Percentiles rank a stretch among this genome's conserved stretches.
phyloP scores from a whole-genome alignment of 1,140 invertebrate genomes.

The Tachypleus tridentatus region DNA sequence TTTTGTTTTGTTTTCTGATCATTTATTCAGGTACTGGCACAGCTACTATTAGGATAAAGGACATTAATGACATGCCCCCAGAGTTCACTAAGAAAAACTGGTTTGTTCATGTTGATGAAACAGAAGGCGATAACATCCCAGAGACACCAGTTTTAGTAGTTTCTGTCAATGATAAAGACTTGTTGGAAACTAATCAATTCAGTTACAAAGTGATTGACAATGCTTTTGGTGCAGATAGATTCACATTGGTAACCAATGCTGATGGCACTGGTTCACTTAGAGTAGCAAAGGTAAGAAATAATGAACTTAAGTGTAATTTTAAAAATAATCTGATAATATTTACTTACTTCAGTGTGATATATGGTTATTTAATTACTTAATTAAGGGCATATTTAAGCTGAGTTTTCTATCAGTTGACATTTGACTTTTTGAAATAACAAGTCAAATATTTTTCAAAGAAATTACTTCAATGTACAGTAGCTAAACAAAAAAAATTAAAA shows the following conservation, averaged over 20 bases:
- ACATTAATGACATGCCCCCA: slow-evolving; percentile 59
- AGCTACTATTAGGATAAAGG: slow-evolving; percentile 29
- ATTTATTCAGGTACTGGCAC: slow-evolving; percentile 24
- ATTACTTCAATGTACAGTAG: no score
- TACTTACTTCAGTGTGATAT: background rate
- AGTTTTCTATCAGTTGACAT: background rate
- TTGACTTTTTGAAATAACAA: background rate
- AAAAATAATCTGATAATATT: background rate
- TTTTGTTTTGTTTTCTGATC: no score
- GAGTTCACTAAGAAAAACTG: slow-evolving; percentile 92
- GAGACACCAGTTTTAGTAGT: slow-evolving; percentile 89
- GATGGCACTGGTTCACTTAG: slow-evolving; percentile 89
- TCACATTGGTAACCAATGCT: slow-evolving; percentile 92
- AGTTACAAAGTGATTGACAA: slow-evolving; percentile 91
- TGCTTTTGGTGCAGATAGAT: slow-evolving; percentile 88
- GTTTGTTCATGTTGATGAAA: slow-evolving; percentile 93
- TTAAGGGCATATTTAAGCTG: background rate
- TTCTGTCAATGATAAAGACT: slow-evolving; percentile 84
- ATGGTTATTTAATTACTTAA: background rate
- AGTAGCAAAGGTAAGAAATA: slow-evolving; percentile 57
- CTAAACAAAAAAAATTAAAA: no score
- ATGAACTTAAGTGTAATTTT: background rate
- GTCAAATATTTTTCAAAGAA: background rate
- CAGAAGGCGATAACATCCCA: slow-evolving; percentile 83
- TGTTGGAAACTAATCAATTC: slow-evolving; percentile 79